Evolutionary conservation across 2,113 vertebrate species (phyloP).

Genomic region (Heptranchias perlo): DNA sequence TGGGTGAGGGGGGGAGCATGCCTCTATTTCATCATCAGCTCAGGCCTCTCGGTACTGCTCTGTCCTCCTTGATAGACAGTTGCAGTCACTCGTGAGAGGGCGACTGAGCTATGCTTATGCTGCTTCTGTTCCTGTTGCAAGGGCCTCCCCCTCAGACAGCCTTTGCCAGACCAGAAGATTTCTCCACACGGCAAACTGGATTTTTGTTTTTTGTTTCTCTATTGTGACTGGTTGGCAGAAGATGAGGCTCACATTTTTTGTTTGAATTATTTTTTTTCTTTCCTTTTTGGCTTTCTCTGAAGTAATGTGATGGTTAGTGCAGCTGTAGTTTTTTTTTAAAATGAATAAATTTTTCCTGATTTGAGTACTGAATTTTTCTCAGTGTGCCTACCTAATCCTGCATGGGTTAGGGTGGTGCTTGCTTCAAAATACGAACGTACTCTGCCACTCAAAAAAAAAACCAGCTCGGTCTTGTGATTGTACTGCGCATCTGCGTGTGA

Average conservation of each 20-base stretch:
- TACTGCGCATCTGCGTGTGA: constrained; percentile 42
- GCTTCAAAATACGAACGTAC: constrained; percentile 41
- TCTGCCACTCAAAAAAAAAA: constrained; percentile 39
- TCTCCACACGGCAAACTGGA: constrained; percentile 33
- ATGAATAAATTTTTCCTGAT: constrained; percentile 33
- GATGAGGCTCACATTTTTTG: constrained; percentile 38
- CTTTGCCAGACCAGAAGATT: constrained; percentile 71
- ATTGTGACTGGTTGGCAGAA: constrained; percentile 39
- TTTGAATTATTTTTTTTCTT: constrained; percentile 35
- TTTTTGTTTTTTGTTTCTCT: constrained; percentile 48
- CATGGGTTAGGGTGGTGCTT: constrained; percentile 26
- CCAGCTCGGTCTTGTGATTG: constrained; percentile 42
- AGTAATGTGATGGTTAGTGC: constrained; percentile 30
- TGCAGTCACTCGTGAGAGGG: constrained; percentile 64
- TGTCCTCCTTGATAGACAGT: constrained; percentile 57
- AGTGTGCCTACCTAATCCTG: constrained; percentile 32
- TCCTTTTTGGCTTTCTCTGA: constrained; percentile 41
- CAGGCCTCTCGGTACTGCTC: constrained; percentile 52
- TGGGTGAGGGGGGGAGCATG: constrained; percentile 41
- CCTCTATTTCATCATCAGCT: constrained; percentile 74
- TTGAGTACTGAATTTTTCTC: constrained; percentile 28
- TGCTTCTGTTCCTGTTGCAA: constrained; percentile 66
- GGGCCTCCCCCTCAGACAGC: constrained; percentile 76
- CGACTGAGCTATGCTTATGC: constrained; percentile 62
- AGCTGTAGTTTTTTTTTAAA: constrained; percentile 8